Evolutionary conservation across 2,888 invertebrate species (phyloP), one percentile per base, ranked within the genome.

Genomic region (Eupeodes latifasciatus): DNA sequence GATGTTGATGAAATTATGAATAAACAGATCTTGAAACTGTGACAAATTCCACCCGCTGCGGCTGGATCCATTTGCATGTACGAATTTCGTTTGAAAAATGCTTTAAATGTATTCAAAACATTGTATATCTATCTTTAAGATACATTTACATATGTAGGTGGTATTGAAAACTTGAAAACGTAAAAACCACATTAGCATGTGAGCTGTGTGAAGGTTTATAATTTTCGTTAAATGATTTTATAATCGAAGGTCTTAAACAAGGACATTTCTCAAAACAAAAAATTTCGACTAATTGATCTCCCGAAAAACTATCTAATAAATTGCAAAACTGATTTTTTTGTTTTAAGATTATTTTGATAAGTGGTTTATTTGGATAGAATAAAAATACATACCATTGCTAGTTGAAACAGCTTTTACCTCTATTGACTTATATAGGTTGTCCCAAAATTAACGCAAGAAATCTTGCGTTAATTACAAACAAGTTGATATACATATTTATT

Each of bases 21-120:
- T 59, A 76, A 61, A 81, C 64, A 53, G 79, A 83, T 78, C 59
- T 83, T 59, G 49, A 67, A 27, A 72, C 12, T 51, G 53, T 74
- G 64, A 74, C 72, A 67, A 74, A 78, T 59, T 71, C 69, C 62
- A 7, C 55, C 61, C 19, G 77, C 53, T 69, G 10, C 16, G 34
- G 53, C 49, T 77, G 36, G 16, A 16, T 82, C 49, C 62, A 71
- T 11, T 16, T 53, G 5, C 34, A 61, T 61, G 19, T 62, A 47
- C 6, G 40, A 5, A 9, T 7, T 5, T 5, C 40, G 40, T 5
- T 7, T 10, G 64, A 49, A 49, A 51, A 67, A 67, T 49, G 14
- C 49, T 27, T 67, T 34, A 10, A 67, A 59, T 59, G 14, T 59
- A 9, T 59, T 59, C 14, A 14, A 36, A 34, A 9, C 9, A 40